Percentiles rank a stretch among this genome's conserved stretches.
These are phyloP conservation scores for Meganola albula DNA, from an alignment of 2,888 invertebrate species.

Conservation along the genomic window DNA sequence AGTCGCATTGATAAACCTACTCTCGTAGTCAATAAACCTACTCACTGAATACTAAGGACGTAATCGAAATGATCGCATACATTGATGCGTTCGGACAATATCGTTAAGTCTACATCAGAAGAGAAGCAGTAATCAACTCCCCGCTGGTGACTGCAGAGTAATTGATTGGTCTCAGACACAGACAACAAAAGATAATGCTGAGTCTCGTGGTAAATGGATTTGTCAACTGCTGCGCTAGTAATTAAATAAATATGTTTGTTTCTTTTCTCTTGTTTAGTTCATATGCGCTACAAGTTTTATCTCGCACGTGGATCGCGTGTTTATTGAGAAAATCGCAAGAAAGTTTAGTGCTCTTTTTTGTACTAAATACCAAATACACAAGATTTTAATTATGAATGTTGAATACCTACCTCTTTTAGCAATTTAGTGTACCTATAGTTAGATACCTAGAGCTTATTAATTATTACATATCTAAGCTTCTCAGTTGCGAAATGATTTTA, in stretches of 20 bases:
- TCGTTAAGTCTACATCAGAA: constrained; percentile 43
- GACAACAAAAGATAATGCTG: constrained; percentile 70
- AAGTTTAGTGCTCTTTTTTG: no score
- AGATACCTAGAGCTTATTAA: no score
- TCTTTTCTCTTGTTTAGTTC: constrained; percentile 40
- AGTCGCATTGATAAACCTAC: constrained; percentile 19
- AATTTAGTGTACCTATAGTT: no score
- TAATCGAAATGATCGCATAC: constrained; percentile 25
- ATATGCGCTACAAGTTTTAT: no score
- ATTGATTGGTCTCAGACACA: constrained; percentile 70
- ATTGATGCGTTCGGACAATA: constrained; percentile 32
- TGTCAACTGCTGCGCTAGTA: constrained; percentile 67
- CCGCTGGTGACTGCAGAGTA: constrained; percentile 50
- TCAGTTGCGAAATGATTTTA: no score
- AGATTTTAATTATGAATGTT: no score
- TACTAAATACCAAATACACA: no score
- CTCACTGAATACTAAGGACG: constrained; percentile 26
- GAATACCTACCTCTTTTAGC: no score
- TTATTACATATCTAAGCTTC: no score
- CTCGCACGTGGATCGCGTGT: no score
- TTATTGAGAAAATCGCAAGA: no score
- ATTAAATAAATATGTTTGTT: constrained; percentile 65
- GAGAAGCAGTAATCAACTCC: constrained; percentile 57
- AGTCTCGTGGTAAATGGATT: constrained; percentile 63
- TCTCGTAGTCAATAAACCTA: constrained; percentile 18